Evolutionary conservation across 2,113 vertebrate genomes (phyloP), one percentile per base, ranked within the genome.

Genomic region (Lamprotornis superbus): DNA sequence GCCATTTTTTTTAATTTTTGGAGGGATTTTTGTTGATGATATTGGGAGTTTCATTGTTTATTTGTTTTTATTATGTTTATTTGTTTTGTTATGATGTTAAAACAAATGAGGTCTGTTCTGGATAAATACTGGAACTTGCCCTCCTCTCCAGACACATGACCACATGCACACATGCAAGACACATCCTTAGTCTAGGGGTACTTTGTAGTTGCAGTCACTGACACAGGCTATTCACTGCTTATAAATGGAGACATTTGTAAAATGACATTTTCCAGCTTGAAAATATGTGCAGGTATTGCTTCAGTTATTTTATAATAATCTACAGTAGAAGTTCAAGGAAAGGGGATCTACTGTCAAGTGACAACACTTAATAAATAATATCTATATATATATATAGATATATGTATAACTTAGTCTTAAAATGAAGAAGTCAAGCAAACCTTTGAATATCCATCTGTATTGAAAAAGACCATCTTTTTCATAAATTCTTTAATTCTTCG

Each of bases 101-200:
- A 67, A 81, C 25, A 84, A 37, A 39, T 2, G 0, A 77, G 21
- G 1, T 0, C 24, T 74, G 3, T 79, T 83, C 31, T 80, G 79
- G 24, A 52, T n/a, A 44, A 57, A 22, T 19, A 4, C 14, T 68
- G 77, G 24, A 37, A 39, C 9, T n/a, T 31, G 23, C 24, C 16
- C 10, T 57, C 0, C 0, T 5, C n/a, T 65, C 12, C 49, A 60
- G 70, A 27, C 7, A 4, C 7, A 0, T 27, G 31, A 31, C 47
- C 5, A 15, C 0, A 0, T 6, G 5, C 12, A 7, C 10, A 18
- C 1, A 5, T 14, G 4, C 18, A 21, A 35, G 49, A 35, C 4
- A 16, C 22, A 15, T 25, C 65, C 21, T 60, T 44, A 8, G 7
- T 20, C 19, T 4, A 17, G 25, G 16, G 12, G 2, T 30, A 16